Evolutionary conservation across 2,113 vertebrate species (phyloP), one percentile per base, ranked within the genome.

Genomic region (Bungarus multicinctus): DNA sequence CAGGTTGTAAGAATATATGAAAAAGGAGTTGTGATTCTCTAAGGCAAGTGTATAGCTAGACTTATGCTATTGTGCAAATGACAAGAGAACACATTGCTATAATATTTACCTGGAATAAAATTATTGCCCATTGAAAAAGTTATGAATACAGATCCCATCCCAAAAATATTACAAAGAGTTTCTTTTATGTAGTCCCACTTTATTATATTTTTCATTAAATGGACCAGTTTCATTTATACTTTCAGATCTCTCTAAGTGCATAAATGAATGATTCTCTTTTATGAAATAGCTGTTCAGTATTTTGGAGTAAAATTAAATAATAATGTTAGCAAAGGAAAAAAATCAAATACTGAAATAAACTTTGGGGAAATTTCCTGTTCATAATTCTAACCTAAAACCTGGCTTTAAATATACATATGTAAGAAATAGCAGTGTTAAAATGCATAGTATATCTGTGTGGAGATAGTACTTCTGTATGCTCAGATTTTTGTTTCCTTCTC

Each of bases 261-360:
- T 89, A 3, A 43, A 27, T 90, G 92, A 87, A 90, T 74, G 7
- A 16, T 50, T 45, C n/a, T 43, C 45, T 91, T 64, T 85, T 60
- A 91, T 93, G 69, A 91, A 85, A 81, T 45, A 93, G 64, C 87
- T 85, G 53, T 91, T 93, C 50, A 87, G 85, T 53, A 30, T 69
- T 16, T 45, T 86, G 69, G 43, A 64, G 8, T 20, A 85, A 85
- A 88, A 86, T 27, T 85, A 39, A 87, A 60, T 43, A 53, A 50
- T 88, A 91, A 87, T 86, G 12, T 89, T 89, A 43, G 23, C 20
- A 85, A 14, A n/a, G 27, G 10, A 4, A 47, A 43, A 3, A 89
- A 43, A 64, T 34, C 25, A 50, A 47, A 45, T 34, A 91, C 22
- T 39, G 60, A 27, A 14, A 47, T 45, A 93, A 64, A 5, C 27